Evolutionary conservation across 2,113 vertebrate species (phyloP).

Genomic region (Eptesicus fuscus): DNA sequence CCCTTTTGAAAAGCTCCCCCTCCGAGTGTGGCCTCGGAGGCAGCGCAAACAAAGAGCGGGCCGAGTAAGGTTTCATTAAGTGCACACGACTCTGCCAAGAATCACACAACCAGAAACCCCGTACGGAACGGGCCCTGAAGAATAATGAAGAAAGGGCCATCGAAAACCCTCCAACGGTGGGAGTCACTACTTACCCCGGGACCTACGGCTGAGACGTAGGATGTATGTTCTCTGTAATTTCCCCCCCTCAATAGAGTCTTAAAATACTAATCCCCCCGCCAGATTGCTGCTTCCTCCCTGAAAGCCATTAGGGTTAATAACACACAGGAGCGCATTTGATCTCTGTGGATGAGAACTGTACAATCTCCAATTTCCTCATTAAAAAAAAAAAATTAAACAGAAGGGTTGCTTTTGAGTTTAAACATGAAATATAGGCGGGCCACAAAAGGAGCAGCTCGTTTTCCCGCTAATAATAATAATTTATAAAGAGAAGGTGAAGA

Average conservation of each 20-base stretch:
- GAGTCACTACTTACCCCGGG: slow-evolving; percentile 53
- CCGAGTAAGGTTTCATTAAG: slow-evolving; percentile 68
- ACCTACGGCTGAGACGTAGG: slow-evolving; percentile 29
- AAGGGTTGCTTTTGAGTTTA: slow-evolving; percentile 68
- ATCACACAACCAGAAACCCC: slow-evolving; percentile 67
- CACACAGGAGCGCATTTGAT: slow-evolving; percentile 69
- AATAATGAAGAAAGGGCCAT: slow-evolving; percentile 61
- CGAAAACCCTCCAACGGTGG: slow-evolving; percentile 50
- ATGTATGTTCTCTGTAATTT: slow-evolving; percentile 21
- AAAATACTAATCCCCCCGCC: slow-evolving; percentile 51
- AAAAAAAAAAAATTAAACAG: slow-evolving; percentile 31
- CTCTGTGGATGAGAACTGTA: slow-evolving; percentile 64
- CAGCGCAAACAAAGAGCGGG: slow-evolving; percentile 63
- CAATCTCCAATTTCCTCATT: slow-evolving; percentile 56
- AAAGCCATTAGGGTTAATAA: slow-evolving; percentile 71
- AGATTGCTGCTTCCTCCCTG: slow-evolving; percentile 40
- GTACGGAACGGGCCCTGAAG: slow-evolving; percentile 55
- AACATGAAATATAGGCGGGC: slow-evolving; percentile 67
- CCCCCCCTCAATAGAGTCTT: slow-evolving; percentile 44
- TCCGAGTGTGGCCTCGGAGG: slow-evolving; percentile 37
- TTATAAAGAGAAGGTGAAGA: slow-evolving; percentile 39
- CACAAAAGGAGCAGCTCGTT: slow-evolving; percentile 49
- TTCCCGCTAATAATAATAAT: slow-evolving; percentile 66
- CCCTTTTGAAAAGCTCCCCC: slow-evolving; percentile 43
- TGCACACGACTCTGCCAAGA: slow-evolving; percentile 62